A percentile compares a stretch with the other conserved stretches of the same genome.
These are phyloP conservation scores for Pristionchus arcanus DNA, from an alignment of 2,888 invertebrate genomes.

Conservation along the genomic window DNA sequence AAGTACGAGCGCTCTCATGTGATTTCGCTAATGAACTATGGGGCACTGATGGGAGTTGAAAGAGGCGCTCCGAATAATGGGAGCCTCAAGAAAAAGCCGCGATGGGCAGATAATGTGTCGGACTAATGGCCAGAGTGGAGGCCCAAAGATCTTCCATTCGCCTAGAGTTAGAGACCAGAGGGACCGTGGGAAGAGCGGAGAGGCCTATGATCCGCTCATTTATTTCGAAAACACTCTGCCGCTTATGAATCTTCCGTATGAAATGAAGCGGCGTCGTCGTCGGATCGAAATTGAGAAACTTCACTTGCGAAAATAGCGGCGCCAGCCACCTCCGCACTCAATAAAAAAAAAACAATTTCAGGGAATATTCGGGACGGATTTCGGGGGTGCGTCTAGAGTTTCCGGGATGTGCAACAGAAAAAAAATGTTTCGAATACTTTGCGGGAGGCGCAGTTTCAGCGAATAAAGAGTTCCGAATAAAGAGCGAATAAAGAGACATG, in stretches of 20 bases:
- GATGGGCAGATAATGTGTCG: neutral
- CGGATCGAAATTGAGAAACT: neutral
- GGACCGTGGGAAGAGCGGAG: neutral
- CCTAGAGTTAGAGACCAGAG: neutral
- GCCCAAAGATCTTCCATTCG: no score
- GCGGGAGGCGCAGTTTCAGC: no score
- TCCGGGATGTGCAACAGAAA: no score
- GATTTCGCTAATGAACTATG: neutral
- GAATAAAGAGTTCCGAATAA: no score
- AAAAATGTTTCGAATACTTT: no score
- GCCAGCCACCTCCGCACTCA: neutral
- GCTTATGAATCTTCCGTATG: neutral
- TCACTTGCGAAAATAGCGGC: neutral
- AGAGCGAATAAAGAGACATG: no score
- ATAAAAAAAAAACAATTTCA: neutral
- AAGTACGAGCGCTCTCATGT: neutral
- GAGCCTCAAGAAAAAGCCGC: neutral
- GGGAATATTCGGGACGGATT: no score
- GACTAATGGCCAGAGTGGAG: neutral
- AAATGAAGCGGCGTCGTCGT: neutral
- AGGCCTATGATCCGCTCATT: neutral
- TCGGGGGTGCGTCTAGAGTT: neutral
- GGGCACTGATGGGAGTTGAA: neutral
- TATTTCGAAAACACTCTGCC: neutral
- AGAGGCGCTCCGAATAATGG: neutral